Conservation (phyloP, 2,797 vertebrate genomes). For the Anabacerthia variegaticeps region DNA sequence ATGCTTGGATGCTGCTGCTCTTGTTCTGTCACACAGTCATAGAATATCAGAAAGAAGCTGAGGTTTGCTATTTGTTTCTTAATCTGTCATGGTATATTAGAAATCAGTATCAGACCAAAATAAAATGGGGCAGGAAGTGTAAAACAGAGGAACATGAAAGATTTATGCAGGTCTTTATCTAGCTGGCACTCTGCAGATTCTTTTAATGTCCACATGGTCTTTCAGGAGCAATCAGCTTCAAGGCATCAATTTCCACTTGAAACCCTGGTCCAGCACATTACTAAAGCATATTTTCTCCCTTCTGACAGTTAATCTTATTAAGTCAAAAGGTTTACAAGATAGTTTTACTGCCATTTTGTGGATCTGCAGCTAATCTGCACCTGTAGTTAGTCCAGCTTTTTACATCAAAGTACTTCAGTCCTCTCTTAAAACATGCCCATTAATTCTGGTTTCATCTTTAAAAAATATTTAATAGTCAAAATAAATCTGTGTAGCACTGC, state of each 20-base stretch:
- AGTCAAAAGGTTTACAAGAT: background rate
- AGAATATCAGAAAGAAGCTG: background rate
- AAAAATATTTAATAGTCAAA: background rate
- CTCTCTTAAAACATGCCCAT: background rate
- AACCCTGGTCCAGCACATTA: background rate
- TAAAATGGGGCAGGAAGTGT: background rate
- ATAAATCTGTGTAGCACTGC: background rate
- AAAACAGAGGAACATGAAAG: background rate
- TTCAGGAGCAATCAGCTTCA: background rate
- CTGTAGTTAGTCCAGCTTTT: background rate
- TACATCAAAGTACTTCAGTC: background rate
- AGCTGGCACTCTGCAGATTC: background rate
- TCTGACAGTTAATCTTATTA: background rate
- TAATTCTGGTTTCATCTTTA: background rate
- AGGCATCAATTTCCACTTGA: background rate
- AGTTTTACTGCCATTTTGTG: background rate
- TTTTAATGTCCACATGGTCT: background rate
- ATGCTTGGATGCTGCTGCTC: background rate
- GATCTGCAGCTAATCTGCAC: background rate
- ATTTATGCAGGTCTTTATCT: background rate
- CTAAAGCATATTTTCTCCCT: background rate
- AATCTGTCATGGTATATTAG: background rate
- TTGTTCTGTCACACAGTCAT: background rate
- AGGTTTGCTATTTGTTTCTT: background rate
- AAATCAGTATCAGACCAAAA: background rate